phyloP scores from a whole-genome alignment of 2,113 vertebrate genomes.

The Antechinus stuartii region DNA sequence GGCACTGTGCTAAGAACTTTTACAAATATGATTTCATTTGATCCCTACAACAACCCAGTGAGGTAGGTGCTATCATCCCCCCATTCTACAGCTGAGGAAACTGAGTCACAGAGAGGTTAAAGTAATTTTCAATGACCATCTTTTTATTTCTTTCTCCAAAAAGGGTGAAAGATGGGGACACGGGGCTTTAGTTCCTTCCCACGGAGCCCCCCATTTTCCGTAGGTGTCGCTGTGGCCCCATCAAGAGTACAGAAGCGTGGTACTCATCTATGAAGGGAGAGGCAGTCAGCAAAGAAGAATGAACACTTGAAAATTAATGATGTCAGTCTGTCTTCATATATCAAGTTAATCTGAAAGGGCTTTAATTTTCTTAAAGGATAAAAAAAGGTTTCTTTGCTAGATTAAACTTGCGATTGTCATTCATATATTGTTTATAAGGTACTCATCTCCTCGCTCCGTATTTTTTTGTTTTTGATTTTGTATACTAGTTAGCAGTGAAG shows the following conservation, averaged over 20 bases:
- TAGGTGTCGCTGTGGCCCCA: slow-evolving; percentile 83
- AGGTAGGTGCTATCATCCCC: not conserved
- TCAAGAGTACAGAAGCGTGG: slow-evolving; percentile 64
- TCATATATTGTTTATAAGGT: slow-evolving; percentile 99
- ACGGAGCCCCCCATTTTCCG: slow-evolving; percentile 28
- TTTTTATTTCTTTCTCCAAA: slow-evolving; percentile 29
- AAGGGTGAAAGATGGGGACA: not conserved
- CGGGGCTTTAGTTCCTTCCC: not conserved
- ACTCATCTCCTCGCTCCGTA: slow-evolving; percentile 89
- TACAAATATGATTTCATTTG: not conserved
- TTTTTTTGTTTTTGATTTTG: slow-evolving; percentile 97
- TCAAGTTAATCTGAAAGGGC: slow-evolving; percentile 91
- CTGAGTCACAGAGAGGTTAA: not conserved
- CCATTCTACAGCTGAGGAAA: not conserved
- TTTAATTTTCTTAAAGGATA: slow-evolving; percentile 93
- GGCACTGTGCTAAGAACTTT: not conserved
- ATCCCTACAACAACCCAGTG: not conserved
- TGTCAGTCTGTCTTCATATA: slow-evolving; percentile 90
- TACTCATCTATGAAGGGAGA: not conserved
- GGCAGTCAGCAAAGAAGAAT: slow-evolving; percentile 69
- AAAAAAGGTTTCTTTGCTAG: slow-evolving; percentile 94
- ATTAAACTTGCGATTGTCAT: slow-evolving; percentile 99
- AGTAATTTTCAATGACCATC: not conserved
- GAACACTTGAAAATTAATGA: slow-evolving; percentile 86
- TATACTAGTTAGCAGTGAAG: slow-evolving; percentile 94